Percentiles rank a stretch among this genome's conserved stretches.
phyloP scores from a whole-genome alignment of 2,797 vertebrate species.

The Cuniculus paca region DNA sequence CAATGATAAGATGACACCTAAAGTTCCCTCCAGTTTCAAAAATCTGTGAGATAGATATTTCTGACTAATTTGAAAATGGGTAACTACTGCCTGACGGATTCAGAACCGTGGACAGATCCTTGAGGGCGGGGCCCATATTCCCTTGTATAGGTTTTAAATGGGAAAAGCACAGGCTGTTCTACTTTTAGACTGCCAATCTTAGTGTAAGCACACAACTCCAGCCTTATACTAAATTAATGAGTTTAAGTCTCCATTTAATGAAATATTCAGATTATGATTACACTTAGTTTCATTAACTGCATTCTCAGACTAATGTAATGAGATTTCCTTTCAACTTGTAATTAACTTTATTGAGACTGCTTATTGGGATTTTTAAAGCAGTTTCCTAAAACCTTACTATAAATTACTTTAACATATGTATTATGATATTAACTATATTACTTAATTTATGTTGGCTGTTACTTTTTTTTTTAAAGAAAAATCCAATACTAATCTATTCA shows the following conservation, averaged over 20 bases:
- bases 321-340: conserved; percentile 84
- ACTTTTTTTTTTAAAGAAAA: conserved; percentile 76
- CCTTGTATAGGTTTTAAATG: background rate
- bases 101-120: conserved; percentile 61
- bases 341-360: conserved; percentile 85
- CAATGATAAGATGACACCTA: background rate
- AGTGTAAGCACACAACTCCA: background rate
- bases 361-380: conserved; percentile 80
- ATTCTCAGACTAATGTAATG: conserved; percentile 78
- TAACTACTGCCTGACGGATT: background rate
- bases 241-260: conserved; percentile 74
- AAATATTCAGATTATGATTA: conserved; percentile 80
- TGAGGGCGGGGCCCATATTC: rapidly evolving
- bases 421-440: conserved; percentile 81
- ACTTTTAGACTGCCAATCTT: background rate
- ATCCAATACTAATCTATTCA: conserved; percentile 78
- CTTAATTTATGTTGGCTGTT: conserved; percentile 80
- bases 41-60: background rate
- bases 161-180: background rate
- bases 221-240: conserved; percentile 71
- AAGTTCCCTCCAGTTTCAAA: conserved; percentile 22
- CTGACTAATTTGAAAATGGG: background rate
- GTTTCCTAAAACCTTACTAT: conserved; percentile 77
- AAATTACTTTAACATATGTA: conserved; percentile 81
- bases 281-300: conserved; percentile 78